Percentiles rank a stretch among this genome's conserved stretches.
Conservation (phyloP, 2,888 invertebrate genomes). For the Cordilura impudica region DNA sequence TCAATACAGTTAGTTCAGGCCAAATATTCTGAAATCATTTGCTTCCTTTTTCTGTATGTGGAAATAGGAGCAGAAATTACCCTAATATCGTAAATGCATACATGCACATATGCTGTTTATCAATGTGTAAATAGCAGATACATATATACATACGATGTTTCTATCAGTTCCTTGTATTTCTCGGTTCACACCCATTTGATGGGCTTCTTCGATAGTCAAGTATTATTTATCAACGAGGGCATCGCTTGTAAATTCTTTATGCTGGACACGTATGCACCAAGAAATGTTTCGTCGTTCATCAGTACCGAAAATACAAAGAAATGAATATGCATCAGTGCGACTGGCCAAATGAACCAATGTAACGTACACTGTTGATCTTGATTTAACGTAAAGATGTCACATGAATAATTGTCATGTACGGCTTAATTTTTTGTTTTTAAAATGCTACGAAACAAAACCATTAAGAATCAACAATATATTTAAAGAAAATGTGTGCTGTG, state of each 20-base stretch:
- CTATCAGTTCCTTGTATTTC: slow-evolving; percentile 18
- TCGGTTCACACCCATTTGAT: slow-evolving; percentile 60
- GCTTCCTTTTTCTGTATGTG: background rate
- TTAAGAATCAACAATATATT: slow-evolving; percentile 16
- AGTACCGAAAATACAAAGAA: slow-evolving; percentile 20
- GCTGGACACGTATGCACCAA: slow-evolving; percentile 63
- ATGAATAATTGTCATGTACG: slow-evolving; percentile 63
- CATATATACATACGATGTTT: background rate
- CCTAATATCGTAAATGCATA: background rate
- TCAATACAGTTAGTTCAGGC: background rate
- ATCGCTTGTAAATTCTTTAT: slow-evolving; percentile 51
- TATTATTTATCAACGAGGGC: slow-evolving; percentile 47
- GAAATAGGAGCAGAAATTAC: background rate
- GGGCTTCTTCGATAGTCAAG: slow-evolving; percentile 45
- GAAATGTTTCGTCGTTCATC: slow-evolving; percentile 42
- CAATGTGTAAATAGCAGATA: background rate
- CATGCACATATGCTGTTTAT: background rate
- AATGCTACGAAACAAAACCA: slow-evolving; percentile 52
- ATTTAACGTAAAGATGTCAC: slow-evolving; percentile 62
- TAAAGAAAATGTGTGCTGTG: slow-evolving; percentile 36
- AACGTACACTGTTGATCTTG: slow-evolving; percentile 38
- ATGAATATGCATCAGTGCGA: slow-evolving; percentile 24
- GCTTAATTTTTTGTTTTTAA: slow-evolving; percentile 48
- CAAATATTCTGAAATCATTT: background rate
- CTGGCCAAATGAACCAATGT: slow-evolving; percentile 40